These are phyloP conservation scores for Drosophila paulistorum DNA, from an alignment of 1,140 invertebrate genomes.

Conservation along the genomic window DNA sequence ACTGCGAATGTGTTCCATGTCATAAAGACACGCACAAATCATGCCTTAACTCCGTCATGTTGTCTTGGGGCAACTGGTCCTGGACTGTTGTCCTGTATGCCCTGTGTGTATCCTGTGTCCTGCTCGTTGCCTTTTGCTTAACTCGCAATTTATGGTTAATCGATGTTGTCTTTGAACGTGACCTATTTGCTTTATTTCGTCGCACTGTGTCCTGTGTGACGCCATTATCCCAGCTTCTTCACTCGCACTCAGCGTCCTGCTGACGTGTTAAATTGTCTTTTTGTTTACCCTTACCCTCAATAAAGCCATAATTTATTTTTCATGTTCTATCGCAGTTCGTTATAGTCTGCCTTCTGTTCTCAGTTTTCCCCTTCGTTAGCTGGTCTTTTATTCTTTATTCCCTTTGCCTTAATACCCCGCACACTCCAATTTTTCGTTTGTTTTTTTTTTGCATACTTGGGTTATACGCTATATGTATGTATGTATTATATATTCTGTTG, in stretches of 20 bases:
- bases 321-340: conserved; percentile 75
- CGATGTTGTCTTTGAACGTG: conserved; percentile 82
- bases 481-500: conserved; percentile 4
- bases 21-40: conserved; percentile 81
- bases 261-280: conserved; percentile 81
- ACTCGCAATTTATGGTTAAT: conserved; percentile 83
- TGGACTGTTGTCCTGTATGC: conserved; percentile 14
- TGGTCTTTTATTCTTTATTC: conserved; percentile 5
- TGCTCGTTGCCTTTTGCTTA: conserved; percentile 78
- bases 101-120: conserved; percentile 42
- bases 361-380: conserved; percentile 40
- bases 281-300: conserved; percentile 80
- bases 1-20: conserved; percentile 61
- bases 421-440: conserved; percentile 1
- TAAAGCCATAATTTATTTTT: conserved; percentile 81
- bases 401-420: not conserved
- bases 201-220: conserved; percentile 43
- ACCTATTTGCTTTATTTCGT: conserved; percentile 82
- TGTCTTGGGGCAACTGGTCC: conserved; percentile 27
- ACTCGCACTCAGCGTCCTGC: conserved; percentile 68
- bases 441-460: conserved; percentile 45
- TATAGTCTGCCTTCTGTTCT: conserved; percentile 32
- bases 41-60: conserved; percentile 61
- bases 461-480: conserved; percentile 19
- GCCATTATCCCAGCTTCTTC: conserved; percentile 39